phyloP scores from a whole-genome alignment of 2,113 vertebrate species.

The Pseudorectes ferrugineus region DNA sequence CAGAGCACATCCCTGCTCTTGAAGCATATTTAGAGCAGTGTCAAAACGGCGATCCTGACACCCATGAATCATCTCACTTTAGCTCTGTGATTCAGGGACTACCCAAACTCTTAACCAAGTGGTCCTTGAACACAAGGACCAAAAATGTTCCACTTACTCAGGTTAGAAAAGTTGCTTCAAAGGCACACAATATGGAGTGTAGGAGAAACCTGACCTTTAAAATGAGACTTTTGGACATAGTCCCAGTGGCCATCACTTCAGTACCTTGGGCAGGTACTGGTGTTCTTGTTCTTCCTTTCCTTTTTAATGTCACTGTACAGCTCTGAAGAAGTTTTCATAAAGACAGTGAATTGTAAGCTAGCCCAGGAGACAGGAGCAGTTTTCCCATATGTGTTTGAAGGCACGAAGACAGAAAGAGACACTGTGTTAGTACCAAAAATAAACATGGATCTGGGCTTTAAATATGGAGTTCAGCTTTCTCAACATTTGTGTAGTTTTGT shows the following conservation, averaged over 20 bases:
- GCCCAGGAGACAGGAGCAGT: neutral
- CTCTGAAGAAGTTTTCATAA: neutral
- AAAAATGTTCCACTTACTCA: neutral
- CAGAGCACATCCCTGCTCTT: neutral
- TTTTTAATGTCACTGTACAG: neutral
- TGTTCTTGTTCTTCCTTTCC: neutral
- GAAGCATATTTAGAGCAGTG: neutral
- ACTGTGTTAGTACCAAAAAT: neutral
- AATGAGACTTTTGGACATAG: neutral
- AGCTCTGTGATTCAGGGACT: neutral
- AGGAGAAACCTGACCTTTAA: neutral
- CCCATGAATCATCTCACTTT: neutral
- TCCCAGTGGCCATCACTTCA: neutral
- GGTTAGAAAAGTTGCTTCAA: neutral
- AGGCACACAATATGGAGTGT: neutral
- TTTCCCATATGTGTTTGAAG: accelerated
- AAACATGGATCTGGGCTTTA: neutral
- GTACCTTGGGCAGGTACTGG: neutral
- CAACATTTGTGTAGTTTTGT: neutral
- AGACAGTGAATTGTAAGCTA: neutral
- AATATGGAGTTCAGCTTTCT: neutral
- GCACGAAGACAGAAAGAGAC: neutral
- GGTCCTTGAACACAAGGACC: neutral
- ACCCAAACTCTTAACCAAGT: neutral
- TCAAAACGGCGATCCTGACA: neutral